These are phyloP conservation scores for Canis aureus DNA, from an alignment of 2,113 vertebrate species.

Conservation along the genomic window DNA sequence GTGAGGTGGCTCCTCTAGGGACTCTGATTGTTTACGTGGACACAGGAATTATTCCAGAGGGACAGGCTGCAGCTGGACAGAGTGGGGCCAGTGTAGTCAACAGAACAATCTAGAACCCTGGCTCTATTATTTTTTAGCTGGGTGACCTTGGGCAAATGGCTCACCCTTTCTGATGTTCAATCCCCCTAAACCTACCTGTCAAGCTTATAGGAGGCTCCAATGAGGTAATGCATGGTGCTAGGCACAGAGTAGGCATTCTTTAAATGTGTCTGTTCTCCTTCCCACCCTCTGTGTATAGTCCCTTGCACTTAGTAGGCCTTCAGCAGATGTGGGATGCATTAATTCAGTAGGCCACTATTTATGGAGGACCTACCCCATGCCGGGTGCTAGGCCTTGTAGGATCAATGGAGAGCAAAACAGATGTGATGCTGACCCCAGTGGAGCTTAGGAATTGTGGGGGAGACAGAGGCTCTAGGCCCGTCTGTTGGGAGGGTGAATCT, in stretches of 20 bases:
- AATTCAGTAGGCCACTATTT: neutral
- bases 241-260: neutral
- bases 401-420: neutral
- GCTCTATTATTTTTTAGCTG: neutral
- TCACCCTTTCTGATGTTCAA: neutral
- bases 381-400: neutral
- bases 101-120: neutral
- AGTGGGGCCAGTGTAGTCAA: neutral
- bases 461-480: neutral
- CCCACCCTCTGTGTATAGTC: neutral
- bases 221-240: neutral
- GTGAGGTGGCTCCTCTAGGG: neutral
- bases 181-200: neutral
- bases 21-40: neutral
- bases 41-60: neutral
- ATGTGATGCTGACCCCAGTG: neutral
- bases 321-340: neutral
- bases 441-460: neutral
- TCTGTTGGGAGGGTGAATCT: neutral
- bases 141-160: neutral
- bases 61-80: neutral
- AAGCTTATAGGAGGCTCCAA: neutral
- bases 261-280: neutral
- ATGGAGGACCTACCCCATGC: neutral
- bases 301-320: neutral